Evolutionary conservation across 2,113 vertebrate species (phyloP).

Genomic region (Clupea harengus): DNA sequence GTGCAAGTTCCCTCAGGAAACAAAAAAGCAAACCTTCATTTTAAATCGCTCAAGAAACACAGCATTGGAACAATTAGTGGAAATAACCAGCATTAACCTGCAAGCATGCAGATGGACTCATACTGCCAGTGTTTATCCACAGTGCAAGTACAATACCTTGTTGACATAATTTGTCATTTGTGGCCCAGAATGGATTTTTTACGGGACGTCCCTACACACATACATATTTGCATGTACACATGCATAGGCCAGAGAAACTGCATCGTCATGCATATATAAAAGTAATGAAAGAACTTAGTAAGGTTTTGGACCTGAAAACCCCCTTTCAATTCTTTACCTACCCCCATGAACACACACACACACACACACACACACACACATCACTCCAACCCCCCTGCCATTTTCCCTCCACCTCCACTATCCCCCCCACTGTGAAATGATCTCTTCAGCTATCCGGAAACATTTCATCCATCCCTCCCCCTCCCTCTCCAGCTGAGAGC

Average conservation of each 20-base stretch:
- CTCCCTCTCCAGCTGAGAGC: conserved; percentile 31
- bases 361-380: conserved; percentile 15
- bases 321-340: neutral
- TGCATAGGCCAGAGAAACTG: too few species aligned
- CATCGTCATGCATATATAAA: neutral
- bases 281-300: neutral
- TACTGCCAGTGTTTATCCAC: neutral
- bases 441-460: conserved; percentile 27
- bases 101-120: neutral
- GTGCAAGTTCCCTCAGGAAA: too few species aligned
- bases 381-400: neutral
- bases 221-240: too few species aligned
- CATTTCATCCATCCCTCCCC: conserved; percentile 4
- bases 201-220: too few species aligned
- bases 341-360: neutral
- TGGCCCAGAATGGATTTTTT: neutral
- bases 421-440: conserved; percentile 12
- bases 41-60: neutral
- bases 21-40: neutral
- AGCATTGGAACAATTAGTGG: neutral
- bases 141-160: neutral
- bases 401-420: neutral
- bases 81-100: neutral
- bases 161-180: neutral
- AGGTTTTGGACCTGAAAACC: neutral